A percentile compares a stretch with the other conserved stretches of the same genome.
Evolutionary conservation across 2,113 vertebrate genomes (phyloP).

Genomic region (Scalopus aquaticus): DNA sequence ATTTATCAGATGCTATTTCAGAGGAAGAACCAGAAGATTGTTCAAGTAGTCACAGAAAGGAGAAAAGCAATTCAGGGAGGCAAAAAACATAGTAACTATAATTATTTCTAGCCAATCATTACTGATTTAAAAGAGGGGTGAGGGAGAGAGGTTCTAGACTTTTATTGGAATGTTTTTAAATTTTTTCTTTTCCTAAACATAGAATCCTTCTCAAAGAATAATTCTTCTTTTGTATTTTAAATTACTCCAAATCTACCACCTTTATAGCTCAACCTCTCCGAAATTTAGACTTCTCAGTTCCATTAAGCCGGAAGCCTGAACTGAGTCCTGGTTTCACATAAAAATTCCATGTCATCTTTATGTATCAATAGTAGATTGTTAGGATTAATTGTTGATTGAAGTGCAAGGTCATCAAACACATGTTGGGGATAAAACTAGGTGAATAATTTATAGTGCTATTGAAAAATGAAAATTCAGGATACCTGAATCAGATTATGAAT

Average conservation of each 20-base stretch:
- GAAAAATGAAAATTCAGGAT: not conserved
- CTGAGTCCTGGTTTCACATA: not conserved
- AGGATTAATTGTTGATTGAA: not conserved
- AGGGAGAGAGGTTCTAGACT: not conserved
- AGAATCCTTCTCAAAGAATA: not conserved
- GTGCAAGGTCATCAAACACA: not conserved
- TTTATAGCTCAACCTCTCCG: not conserved
- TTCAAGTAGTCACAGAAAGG: not conserved
- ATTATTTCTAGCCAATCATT: not conserved
- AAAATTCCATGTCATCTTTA: not conserved
- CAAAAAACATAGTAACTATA: not conserved
- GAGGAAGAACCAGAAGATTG: not conserved
- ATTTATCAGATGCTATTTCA: not conserved
- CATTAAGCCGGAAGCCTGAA: not conserved
- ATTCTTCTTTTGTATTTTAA: not conserved
- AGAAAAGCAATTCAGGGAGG: not conserved
- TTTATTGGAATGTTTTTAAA: not conserved
- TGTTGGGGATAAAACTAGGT: not conserved
- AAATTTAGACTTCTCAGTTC: not conserved
- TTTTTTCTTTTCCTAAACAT: not conserved
- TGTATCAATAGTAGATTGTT: not conserved
- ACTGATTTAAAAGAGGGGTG: not conserved
- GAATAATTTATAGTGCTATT: not conserved
- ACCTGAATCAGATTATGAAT: not conserved
- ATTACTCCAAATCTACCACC: not conserved